These are phyloP conservation scores for Ctenomys sociabilis DNA, from an alignment of 2,113 vertebrate species.

Conservation along the genomic window DNA sequence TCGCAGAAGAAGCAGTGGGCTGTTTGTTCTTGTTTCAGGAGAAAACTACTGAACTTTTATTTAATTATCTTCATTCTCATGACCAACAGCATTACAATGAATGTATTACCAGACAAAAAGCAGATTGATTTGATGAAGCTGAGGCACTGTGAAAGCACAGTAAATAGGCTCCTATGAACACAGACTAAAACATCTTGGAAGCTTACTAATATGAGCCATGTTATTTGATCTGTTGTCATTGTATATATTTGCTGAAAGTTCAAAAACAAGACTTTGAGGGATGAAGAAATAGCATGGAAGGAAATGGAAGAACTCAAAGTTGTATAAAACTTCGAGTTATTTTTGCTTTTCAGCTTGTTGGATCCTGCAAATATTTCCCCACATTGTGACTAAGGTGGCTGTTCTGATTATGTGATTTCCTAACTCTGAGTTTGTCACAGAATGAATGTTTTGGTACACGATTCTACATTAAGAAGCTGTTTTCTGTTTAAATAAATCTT, in stretches of 20 bases:
- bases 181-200: not conserved
- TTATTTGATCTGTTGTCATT: constrained; percentile 51
- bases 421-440: not conserved
- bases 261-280: constrained; percentile 51
- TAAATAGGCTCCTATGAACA: not conserved
- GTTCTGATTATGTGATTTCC: not conserved
- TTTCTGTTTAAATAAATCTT: not conserved
- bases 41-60: not conserved
- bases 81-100: constrained; percentile 56
- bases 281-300: constrained; percentile 66
- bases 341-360: not conserved
- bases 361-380: not conserved
- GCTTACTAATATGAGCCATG: constrained; percentile 9
- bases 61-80: constrained; percentile 69
- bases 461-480: not conserved
- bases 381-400: not conserved
- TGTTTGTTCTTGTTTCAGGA: not conserved
- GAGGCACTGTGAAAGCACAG: constrained; percentile 60
- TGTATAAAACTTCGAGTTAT: not conserved
- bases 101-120: not conserved
- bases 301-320: constrained; percentile 28
- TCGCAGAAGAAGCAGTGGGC: not conserved
- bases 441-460: not conserved
- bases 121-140: constrained; percentile 40
- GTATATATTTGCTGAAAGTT: constrained; percentile 58